Base-by-base conservation (phyloP, 1,140 invertebrate genomes). In the Orussus abietinus region DNA sequence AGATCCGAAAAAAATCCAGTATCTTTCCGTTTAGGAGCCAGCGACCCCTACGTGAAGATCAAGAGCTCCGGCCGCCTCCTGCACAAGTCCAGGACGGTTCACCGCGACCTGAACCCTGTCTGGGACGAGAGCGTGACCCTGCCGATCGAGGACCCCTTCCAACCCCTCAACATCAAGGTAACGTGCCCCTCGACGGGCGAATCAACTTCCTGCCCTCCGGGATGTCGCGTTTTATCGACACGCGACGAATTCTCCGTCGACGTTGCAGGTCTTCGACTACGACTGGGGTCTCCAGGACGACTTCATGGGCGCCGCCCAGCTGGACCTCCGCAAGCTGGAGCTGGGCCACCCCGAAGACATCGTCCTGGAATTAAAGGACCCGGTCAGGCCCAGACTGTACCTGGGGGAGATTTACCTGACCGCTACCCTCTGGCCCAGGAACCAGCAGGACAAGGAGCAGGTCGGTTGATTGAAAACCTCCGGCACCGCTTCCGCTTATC, bases 31-130 rank as follows among this genome's bases (percentile, higher is more conserved):
- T 78, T 72, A 93, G 94, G 93, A 46, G 87, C 91, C 21, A 97
- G 93, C 69, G 96, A 99, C 79, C 95, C 96, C 7, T 98, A 98
- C 69, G 94, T 98, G 33, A 98, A 98, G 77, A 96, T 99, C 72
- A 95, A 94, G 75, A 79, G 88, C 31, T 86, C 84, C 13, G 90
- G 90, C 25, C 79, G 88, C 26, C 78, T 97, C 50, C 80, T 96
- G 42, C 92, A 96, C 75, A 96, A 97, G 74, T 93, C 90, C 47
- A 85, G 90, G 69, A 94, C 88, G 38, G 88, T 96, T 50, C 85
- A 88, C 65, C 78, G 90, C 49, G 89, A 92, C 58, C 75, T 94
- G 35, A 93, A 95, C 76, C 93, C 96, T 19, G 75, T 86, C 36
- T 99, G 96, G 95, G 86, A 97, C 66, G 96, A 99, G 73, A 89